Percentiles rank a stretch among this genome's conserved stretches.
Evolutionary conservation across 2,888 invertebrate genomes (phyloP).

Genomic region (Torymus aiolomorphi): DNA sequence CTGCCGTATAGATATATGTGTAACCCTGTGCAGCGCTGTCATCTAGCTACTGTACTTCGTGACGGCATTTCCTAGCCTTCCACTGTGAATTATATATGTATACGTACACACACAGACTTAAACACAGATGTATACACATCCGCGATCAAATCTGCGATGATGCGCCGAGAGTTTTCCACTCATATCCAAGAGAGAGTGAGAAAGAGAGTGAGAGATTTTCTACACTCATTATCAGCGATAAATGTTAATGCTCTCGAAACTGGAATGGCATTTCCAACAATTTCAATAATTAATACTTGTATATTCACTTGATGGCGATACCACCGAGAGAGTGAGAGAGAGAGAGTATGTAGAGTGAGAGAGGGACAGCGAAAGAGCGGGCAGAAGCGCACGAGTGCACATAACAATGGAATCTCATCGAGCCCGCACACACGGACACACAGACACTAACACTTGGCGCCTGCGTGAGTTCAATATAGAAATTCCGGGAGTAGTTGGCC

Average conservation of each 20-base stretch:
- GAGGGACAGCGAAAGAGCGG: neutral
- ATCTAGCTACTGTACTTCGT: neutral
- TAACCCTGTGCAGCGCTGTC: neutral
- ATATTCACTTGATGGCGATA: conserved; percentile 33
- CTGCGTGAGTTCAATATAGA: conserved; percentile 34
- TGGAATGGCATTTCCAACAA: conserved; percentile 51
- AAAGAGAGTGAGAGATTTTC: conserved; percentile 33
- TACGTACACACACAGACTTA: too few relatives aligned
- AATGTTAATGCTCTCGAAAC: conserved; percentile 54
- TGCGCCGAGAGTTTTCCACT: conserved; percentile 13
- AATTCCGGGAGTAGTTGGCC: conserved; percentile 43
- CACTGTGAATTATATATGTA: too few relatives aligned
- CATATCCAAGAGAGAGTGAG: neutral
- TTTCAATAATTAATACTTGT: conserved; percentile 57
- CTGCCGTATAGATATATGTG: neutral
- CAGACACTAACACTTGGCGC: neutral
- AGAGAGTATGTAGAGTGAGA: neutral
- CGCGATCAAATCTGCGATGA: too few relatives aligned
- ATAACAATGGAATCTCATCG: conserved; percentile 50
- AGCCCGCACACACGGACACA: neutral
- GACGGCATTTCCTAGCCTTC: conserved; percentile 13
- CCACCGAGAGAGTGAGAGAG: neutral
- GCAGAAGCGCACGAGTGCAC: neutral
- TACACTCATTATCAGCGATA: conserved; percentile 50
- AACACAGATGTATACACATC: too few relatives aligned